Evolutionary conservation across 2,113 vertebrate genomes (phyloP).

Genomic region (Pycnonotus jocosus): DNA sequence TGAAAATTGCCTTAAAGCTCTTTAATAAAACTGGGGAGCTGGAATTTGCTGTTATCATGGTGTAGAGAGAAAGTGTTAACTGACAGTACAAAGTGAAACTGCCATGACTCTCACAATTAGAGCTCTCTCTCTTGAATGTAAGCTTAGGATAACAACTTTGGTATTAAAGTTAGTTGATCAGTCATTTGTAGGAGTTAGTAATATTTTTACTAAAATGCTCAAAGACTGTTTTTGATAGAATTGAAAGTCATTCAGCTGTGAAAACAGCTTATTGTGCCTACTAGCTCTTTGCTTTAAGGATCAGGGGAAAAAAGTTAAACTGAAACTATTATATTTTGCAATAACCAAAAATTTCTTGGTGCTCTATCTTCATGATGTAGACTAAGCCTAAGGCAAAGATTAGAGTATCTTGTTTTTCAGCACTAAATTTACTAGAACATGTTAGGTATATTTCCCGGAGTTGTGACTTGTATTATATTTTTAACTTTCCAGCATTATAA

Average conservation of each 20-base stretch:
- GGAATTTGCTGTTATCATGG: constrained; percentile 10
- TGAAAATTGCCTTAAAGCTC: constrained; percentile 44
- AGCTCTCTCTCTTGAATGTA: constrained; percentile 55
- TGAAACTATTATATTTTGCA: constrained; percentile 10
- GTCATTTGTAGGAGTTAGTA: constrained; percentile 39
- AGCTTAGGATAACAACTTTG: constrained; percentile 68
- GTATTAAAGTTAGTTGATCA: constrained; percentile 43
- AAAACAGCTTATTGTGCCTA: neutral
- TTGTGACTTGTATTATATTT: neutral
- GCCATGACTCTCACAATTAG: constrained; percentile 51
- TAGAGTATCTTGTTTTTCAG: neutral
- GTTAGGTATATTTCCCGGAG: neutral
- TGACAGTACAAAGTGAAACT: constrained; percentile 48
- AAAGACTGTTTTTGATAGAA: neutral
- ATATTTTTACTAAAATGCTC: constrained; percentile 30
- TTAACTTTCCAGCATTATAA: neutral
- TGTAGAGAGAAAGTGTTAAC: neutral
- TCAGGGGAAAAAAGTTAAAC: neutral
- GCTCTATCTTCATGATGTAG: neutral
- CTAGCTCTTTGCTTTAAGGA: constrained; percentile 16
- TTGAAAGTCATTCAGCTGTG: neutral
- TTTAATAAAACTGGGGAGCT: constrained; percentile 24
- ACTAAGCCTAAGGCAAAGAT: constrained; percentile 5
- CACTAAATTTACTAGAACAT: neutral
- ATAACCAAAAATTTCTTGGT: neutral